Percentiles rank a stretch among this genome's conserved stretches.
Evolutionary conservation across 2,888 invertebrate species (phyloP).

Genomic region (Acrocyrtus sp.): DNA sequence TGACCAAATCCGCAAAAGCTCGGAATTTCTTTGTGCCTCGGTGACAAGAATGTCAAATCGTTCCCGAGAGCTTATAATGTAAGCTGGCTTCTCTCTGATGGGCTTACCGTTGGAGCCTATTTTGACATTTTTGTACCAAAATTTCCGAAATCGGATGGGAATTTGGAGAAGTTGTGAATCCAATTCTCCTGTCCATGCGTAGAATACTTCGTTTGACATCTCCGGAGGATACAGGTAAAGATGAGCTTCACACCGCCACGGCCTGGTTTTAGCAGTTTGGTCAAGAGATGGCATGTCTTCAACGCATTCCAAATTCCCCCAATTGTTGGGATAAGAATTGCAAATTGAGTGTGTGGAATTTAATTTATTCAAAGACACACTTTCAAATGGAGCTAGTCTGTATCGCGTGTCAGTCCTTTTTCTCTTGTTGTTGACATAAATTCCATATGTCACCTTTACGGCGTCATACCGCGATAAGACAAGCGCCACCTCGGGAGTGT

Average conservation of each 20-base stretch:
- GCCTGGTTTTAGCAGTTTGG: neutral
- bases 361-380: neutral
- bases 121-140: neutral
- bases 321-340: neutral
- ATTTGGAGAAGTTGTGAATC: neutral
- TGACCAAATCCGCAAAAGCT: neutral
- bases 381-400: neutral
- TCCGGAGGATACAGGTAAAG: neutral
- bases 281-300: neutral
- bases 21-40: neutral
- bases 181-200: neutral
- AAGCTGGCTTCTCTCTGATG: neutral
- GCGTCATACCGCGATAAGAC: neutral
- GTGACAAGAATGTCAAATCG: neutral
- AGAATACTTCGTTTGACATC: neutral
- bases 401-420: neutral
- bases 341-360: neutral
- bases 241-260: conserved; percentile 1
- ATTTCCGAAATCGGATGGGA: neutral
- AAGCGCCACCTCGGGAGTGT: neutral
- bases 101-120: neutral
- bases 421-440: neutral
- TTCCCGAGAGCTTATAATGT: neutral
- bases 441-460: neutral
- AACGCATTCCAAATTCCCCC: neutral